phyloP scores from a whole-genome alignment of 2,113 vertebrate species.

The Rhinopithecus roxellana region DNA sequence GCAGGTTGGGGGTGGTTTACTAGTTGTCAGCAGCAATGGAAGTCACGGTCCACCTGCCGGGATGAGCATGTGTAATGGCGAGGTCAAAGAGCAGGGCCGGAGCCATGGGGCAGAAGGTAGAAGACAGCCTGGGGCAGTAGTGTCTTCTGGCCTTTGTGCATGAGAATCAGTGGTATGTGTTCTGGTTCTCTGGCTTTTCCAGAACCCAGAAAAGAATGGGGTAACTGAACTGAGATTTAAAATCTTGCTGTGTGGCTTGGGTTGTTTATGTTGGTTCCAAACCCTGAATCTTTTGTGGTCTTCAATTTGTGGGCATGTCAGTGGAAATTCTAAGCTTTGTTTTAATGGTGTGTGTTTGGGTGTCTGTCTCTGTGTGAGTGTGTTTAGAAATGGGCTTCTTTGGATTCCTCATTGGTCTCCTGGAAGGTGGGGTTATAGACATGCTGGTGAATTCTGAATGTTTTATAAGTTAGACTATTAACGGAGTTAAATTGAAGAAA shows the following conservation, averaged over 20 bases:
- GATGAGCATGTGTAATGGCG: not conserved
- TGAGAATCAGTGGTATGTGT: not conserved
- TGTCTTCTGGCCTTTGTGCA: not conserved
- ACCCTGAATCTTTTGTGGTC: not conserved
- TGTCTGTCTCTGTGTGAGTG: not conserved
- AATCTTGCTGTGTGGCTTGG: not conserved
- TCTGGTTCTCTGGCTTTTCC: not conserved
- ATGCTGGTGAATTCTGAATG: not conserved
- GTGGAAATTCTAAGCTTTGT: not conserved
- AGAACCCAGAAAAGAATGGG: not conserved
- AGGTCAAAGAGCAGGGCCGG: not conserved
- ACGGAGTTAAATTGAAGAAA: not conserved
- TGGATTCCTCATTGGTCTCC: not conserved
- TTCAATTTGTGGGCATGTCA: not conserved
- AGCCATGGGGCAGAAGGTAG: not conserved
- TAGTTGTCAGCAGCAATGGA: not conserved
- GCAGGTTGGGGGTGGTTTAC: not conserved
- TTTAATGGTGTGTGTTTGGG: not conserved
- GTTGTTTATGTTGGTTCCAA: constrained; percentile 13
- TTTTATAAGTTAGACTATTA: not conserved
- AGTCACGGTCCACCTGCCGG: not conserved
- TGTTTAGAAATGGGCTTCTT: not conserved
- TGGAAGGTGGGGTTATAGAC: not conserved
- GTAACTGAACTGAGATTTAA: not conserved
- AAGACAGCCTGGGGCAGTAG: not conserved